Base-by-base conservation (phyloP, 2,888 invertebrate genomes). In the Spisula solida region DNA sequence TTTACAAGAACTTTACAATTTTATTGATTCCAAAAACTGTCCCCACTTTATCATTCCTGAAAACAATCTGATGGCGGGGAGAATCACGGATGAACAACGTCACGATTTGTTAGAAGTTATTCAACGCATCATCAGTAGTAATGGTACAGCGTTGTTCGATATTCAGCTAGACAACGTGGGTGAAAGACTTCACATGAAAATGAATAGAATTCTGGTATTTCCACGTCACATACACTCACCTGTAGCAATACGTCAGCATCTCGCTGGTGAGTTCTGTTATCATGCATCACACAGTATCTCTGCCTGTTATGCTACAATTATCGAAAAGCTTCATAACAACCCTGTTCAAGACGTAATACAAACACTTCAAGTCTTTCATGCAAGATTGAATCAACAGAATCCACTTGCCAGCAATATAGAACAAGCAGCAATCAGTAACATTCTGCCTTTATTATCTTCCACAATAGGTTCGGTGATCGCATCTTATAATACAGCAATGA, bases 21-120 rank as follows among this genome's bases (percentile, higher is more conserved):
- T 31, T 82, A n/a, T 79, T 47, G 16, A 75, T 31, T 14, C 20
- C 31, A 25, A 47, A 80, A 82, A 83, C 79, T 87, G 87, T 83
- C 84, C 88, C 1, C 56, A 84, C 51, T 88, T 70, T 80, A 70
- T 88, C 10, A 84, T 81, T 51, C 80, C 83, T 10, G 55, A 60
- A 70, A 66, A 55, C 47, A 88, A 88, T 48, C 60, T 88, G 31
- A 41, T 88, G 29, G 48, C 60, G 14, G 88, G 81, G 31, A 84
- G 84, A 55, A 51, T 88, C 14, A 20, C n/a, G 14, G 12, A 2
- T 6, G 29, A 48, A 20, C 55, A 83, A 80, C 60, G 14, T 41
- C 41, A 41, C 18, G 14, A 29, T 8, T 41, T 87, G 47, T 16
- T 48, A 25, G 1, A 66, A 48, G 51, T 78, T 29, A 25, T 87